phyloP scores from a whole-genome alignment of 2,888 invertebrate genomes.

The Polietes domitor region DNA sequence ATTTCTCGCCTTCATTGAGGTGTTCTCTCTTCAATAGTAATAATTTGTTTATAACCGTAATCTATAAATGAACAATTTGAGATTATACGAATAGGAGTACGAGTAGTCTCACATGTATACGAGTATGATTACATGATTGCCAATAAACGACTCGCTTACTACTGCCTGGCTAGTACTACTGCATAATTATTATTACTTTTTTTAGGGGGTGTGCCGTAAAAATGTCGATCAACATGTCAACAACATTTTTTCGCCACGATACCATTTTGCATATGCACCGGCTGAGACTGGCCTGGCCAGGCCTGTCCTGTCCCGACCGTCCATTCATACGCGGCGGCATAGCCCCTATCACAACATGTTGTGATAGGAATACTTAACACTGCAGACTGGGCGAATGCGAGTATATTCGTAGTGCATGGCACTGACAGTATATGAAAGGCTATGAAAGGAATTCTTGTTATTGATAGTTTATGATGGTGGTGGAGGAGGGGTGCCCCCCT shows the following conservation, averaged over 20 bases:
- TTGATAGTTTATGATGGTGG: no score
- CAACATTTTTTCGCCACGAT: slow-evolving; percentile 54
- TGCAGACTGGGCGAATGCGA: not conserved
- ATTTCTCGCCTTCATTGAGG: not conserved
- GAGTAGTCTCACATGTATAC: not conserved
- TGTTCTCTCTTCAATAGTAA: not conserved
- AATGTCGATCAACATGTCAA: slow-evolving; percentile 68
- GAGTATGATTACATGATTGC: slow-evolving; percentile 21
- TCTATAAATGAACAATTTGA: slow-evolving; percentile 16
- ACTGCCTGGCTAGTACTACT: slow-evolving; percentile 35
- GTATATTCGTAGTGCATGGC: not conserved
- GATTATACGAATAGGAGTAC: not conserved
- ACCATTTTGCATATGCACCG: slow-evolving; percentile 11
- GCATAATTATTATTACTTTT: slow-evolving; percentile 52
- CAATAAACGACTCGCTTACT: slow-evolving; percentile 27
- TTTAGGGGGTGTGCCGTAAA: slow-evolving; percentile 67
- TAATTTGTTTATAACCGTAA: slow-evolving; percentile 19
- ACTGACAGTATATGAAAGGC: not conserved
- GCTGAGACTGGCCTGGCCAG: no score
- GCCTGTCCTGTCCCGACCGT: no score
- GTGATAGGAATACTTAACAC: slow-evolving; percentile 22
- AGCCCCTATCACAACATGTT: not conserved
- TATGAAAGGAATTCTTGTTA: not conserved
- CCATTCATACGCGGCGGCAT: not conserved
- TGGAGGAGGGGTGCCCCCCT: no score